Conservation (phyloP, 2,797 vertebrate species). For the Alauda arvensis region DNA sequence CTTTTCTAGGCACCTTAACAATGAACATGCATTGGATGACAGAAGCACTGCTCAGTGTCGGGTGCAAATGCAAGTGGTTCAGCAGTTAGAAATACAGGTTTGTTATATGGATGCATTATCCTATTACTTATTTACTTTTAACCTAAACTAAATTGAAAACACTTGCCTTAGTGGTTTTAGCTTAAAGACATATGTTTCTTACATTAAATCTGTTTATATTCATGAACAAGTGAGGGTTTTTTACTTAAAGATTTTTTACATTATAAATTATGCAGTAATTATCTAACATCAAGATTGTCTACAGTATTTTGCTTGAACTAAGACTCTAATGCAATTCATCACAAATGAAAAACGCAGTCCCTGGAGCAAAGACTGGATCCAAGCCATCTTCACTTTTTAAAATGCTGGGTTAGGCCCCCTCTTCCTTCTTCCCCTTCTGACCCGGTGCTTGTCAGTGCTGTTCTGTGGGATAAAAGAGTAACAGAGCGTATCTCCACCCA, state of each 20-base stretch:
- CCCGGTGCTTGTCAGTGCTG: rapidly evolving
- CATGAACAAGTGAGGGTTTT: not conserved
- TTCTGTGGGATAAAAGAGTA: not conserved
- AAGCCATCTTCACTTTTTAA: not conserved
- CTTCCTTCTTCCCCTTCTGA: not conserved
- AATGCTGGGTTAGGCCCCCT: not conserved
- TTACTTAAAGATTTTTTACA: conserved; percentile 2
- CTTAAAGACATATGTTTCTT: conserved; percentile 11
- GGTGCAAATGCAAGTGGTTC: conserved; percentile 98
- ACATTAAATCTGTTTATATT: not conserved
- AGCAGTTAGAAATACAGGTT: conserved; percentile 98
- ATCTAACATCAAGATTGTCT: conserved; percentile 28
- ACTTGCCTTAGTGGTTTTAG: not conserved
- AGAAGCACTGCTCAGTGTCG: conserved; percentile 97
- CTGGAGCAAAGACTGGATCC: conserved; percentile 2
- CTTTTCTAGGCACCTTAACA: conserved; percentile 94
- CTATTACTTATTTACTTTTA: not conserved
- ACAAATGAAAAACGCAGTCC: not conserved
- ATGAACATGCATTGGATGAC: conserved; percentile 94
- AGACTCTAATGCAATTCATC: conserved; percentile 13
- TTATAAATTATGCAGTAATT: conserved; percentile 47
- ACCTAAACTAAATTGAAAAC: not conserved
- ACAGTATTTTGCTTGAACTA: conserved; percentile 35
- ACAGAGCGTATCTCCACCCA: not conserved
- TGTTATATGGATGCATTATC: conserved; percentile 13